Evolutionary conservation across 2,888 invertebrate genomes (phyloP), one percentile per base, ranked within the genome.

Genomic region (Scrobipalpa atriplicella): DNA sequence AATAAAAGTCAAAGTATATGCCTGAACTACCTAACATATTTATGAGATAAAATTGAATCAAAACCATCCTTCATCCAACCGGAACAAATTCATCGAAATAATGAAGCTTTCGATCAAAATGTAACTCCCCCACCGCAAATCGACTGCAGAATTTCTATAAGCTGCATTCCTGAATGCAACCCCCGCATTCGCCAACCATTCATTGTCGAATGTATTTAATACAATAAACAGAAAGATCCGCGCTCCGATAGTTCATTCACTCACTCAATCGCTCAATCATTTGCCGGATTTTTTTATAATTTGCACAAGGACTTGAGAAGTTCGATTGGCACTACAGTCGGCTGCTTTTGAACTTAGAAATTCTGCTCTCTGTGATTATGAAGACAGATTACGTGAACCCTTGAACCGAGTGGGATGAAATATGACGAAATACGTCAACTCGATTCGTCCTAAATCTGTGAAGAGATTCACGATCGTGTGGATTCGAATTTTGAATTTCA

Each of bases 271-370:
- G 81, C 78, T 83, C 87, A 83, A 77, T 83, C 81, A 75, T 75
- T 84, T 84, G 76, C 85, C 81, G 81, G 74, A 72, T 66, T 70
- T 75, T n/a, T 78, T 83, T 80, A 72, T 61, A 76, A 78, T 81
- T 82, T 62, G 47, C 62, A 21, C 51, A 62, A 62, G 41, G 19
- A 18, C 41, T 61, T 77, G 80, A 84, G 81, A 75, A 85, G 85
- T 90, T 86, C 87, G 88, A 90, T 90, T 89, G 87, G 87, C 83
- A 83, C 84, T 86, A 81, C 75, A 83, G 86, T 80, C 90, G 89
- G 90, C 82, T 72, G 81, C 89, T 85, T 90, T 89, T 84, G 84
- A 87, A 66, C 60, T 67, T 56, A 52, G 64, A 72, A 74, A 71
- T 74, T 72, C 63, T 58, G 58, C 70, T 70, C 71, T 69, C 70